Conservation (phyloP, 1,140 invertebrate species). For the Tetranychus cinnabarinus region DNA sequence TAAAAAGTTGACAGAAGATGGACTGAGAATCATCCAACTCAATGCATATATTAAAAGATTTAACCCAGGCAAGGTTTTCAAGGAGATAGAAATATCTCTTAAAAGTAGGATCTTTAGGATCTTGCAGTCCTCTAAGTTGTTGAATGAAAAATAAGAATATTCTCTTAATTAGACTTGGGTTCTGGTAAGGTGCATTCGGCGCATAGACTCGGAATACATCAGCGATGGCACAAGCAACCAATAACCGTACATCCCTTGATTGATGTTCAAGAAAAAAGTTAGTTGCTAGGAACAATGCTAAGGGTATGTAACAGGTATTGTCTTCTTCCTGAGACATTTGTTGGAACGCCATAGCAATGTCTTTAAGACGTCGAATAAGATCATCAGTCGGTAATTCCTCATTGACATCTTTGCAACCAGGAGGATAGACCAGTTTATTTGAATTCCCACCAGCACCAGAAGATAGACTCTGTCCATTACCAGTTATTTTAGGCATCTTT, state of each 20-base stretch:
- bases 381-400: constrained; percentile 87
- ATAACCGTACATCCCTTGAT: constrained; percentile 72
- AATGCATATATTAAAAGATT: constrained; percentile 97
- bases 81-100: constrained; percentile 80
- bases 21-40: constrained; percentile 90
- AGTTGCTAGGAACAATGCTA: constrained; percentile 58
- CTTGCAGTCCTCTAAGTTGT: constrained; percentile 72
- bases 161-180: constrained; percentile 66
- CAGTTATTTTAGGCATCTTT: no score
- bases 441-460: no score
- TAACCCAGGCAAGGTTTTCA: constrained; percentile 81
- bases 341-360: constrained; percentile 60
- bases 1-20: constrained; percentile 79
- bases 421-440: constrained; percentile 22
- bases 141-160: constrained; percentile 58
- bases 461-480: no score
- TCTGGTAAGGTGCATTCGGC: constrained; percentile 92
- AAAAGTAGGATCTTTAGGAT: constrained; percentile 89
- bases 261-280: constrained; percentile 72
- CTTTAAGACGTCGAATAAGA: constrained; percentile 44
- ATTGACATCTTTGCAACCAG: constrained; percentile 32
- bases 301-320: constrained; percentile 71
- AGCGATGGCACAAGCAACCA: constrained; percentile 88
- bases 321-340: constrained; percentile 89
- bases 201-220: constrained; percentile 92